Evolutionary conservation across 35 echinoderm and acorn worm genomes (phyloP).

Genomic region (Antedon bifida): DNA sequence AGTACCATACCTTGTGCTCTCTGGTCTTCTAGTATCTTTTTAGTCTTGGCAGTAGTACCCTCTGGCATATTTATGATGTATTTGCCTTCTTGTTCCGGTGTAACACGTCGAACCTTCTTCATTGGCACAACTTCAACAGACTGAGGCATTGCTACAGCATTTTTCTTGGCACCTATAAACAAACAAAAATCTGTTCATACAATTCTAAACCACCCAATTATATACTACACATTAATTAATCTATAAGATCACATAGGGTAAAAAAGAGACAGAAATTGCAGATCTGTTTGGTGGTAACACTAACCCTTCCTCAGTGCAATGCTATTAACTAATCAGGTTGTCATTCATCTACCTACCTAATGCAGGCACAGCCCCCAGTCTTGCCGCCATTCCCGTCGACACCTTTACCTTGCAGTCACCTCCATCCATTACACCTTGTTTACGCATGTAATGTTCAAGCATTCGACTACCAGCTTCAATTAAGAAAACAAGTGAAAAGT

Average conservation of each 20-base stretch:
- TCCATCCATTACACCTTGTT: slow-evolving; percentile 63
- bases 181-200: neutral
- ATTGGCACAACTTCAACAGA: slow-evolving; percentile 56
- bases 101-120: slow-evolving; percentile 46
- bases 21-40: slow-evolving; percentile 49
- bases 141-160: slow-evolving; percentile 4
- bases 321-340: too few relatives aligned
- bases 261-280: too few relatives aligned
- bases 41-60: slow-evolving; percentile 48
- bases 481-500: neutral
- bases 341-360: slow-evolving; percentile 30
- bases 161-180: slow-evolving; percentile 12
- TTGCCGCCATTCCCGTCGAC: slow-evolving; percentile 78
- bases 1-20: neutral
- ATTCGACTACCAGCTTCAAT: slow-evolving; percentile 81
- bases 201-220: too few relatives aligned
- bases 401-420: slow-evolving; percentile 52
- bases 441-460: slow-evolving; percentile 97
- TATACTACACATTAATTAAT: neutral
- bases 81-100: slow-evolving; percentile 57
- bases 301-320: too few relatives aligned
- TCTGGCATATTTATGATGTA: slow-evolving; percentile 76
- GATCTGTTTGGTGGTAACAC: too few relatives aligned
- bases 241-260: neutral
- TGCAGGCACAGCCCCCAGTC: slow-evolving; percentile 80